These are phyloP conservation scores for Drosophila lowei DNA, from an alignment of 1,140 invertebrate species.

Conservation along the genomic window DNA sequence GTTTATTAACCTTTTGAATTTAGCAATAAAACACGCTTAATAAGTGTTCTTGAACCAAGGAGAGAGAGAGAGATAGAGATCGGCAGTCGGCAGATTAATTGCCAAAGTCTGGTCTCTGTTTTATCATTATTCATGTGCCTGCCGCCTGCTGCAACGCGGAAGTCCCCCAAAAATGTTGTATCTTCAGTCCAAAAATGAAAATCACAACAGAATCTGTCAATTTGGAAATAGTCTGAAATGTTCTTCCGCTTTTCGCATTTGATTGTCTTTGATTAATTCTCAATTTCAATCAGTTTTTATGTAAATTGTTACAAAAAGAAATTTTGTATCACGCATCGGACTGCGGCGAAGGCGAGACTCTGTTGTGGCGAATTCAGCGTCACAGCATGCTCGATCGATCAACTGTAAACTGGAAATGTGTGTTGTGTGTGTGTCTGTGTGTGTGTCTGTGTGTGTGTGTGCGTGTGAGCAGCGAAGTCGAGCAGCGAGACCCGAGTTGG, in stretches of 20 bases:
- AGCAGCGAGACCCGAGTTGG: background rate
- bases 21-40: slow-evolving; percentile 68
- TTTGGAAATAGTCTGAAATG: slow-evolving; percentile 30
- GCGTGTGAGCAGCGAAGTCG: slow-evolving; percentile 19
- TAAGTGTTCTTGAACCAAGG: slow-evolving; percentile 53
- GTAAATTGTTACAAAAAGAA: slow-evolving; percentile 51
- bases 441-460: too few relatives aligned
- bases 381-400: slow-evolving; percentile 20
- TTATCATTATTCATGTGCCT: too few relatives aligned
- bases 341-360: background rate
- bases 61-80: background rate
- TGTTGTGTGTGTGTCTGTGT: too few relatives aligned
- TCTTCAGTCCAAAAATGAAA: slow-evolving; percentile 38
- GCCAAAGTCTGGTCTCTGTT: slow-evolving; percentile 37
- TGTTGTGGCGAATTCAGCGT: slow-evolving; percentile 39
- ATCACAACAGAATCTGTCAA: slow-evolving; percentile 16
- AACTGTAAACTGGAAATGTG: slow-evolving; percentile 49
- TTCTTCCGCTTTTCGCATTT: slow-evolving; percentile 44
- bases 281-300: slow-evolving; percentile 54
- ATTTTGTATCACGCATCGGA: slow-evolving; percentile 25
- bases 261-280: slow-evolving; percentile 46
- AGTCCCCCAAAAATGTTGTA: slow-evolving; percentile 43
- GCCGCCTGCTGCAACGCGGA: slow-evolving; percentile 58
- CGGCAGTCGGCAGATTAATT: slow-evolving; percentile 61
- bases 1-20: slow-evolving; percentile 78